These are phyloP conservation scores for Rhombomys opimus DNA, from an alignment of 2,113 vertebrate genomes.

Conservation along the genomic window DNA sequence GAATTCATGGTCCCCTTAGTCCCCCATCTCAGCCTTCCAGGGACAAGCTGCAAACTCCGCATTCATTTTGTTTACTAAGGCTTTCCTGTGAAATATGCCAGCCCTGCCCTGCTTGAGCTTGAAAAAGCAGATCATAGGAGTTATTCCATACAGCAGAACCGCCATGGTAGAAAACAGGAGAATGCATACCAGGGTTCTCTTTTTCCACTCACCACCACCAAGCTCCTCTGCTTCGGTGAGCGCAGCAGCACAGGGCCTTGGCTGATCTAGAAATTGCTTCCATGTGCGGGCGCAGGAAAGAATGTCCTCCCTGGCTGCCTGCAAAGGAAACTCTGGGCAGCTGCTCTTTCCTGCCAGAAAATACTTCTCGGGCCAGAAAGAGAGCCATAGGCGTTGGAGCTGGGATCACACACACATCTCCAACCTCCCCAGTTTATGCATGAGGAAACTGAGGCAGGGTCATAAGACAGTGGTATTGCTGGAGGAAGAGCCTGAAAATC, in stretches of 20 bases:
- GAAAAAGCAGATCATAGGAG: not conserved
- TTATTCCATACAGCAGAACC: not conserved
- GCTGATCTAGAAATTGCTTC: conserved; percentile 81
- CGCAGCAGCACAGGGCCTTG: conserved; percentile 69
- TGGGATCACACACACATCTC: not conserved
- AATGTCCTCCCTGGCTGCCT: conserved; percentile 68
- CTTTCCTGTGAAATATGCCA: conserved; percentile 34
- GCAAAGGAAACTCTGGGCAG: conserved; percentile 69
- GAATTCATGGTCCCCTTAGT: conserved; percentile 11
- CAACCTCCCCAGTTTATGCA: not conserved
- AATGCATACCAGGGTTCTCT: not conserved
- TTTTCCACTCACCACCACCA: conserved; percentile 58
- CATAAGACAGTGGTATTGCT: not conserved
- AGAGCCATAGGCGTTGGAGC: not conserved
- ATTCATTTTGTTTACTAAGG: conserved; percentile 5
- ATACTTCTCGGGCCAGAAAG: not conserved
- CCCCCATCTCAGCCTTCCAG: not conserved
- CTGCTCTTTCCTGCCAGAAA: conserved; percentile 73
- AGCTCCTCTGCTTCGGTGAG: conserved; percentile 60
- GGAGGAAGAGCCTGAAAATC: not conserved
- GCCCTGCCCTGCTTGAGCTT: not conserved
- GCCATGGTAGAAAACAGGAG: not conserved
- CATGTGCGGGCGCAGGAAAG: conserved; percentile 80
- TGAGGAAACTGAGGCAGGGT: conserved; percentile 40
- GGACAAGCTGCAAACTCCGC: not conserved